Conservation (phyloP, 2,113 vertebrate species). For the Promerops cafer region DNA sequence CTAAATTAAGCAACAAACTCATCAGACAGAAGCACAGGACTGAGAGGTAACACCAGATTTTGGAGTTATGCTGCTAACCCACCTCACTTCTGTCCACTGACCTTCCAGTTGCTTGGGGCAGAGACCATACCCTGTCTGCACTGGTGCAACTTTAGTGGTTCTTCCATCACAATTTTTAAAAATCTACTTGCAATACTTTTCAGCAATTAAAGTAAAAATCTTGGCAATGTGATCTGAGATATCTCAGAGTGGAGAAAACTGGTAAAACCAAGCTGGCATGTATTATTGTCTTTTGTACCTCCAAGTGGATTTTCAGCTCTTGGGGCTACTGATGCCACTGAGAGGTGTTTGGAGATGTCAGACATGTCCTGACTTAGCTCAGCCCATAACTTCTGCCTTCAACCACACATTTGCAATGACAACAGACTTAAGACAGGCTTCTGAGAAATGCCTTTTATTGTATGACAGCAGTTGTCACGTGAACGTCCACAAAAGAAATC, state of each 20-base stretch:
- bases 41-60: neutral
- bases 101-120: neutral
- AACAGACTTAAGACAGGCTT: neutral
- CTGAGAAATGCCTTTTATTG: constrained; percentile 45
- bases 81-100: neutral
- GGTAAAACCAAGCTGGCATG: neutral
- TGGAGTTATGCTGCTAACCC: neutral
- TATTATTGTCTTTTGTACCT: neutral
- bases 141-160: neutral
- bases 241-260: neutral
- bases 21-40: neutral
- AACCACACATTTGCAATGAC: neutral
- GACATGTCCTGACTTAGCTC: neutral
- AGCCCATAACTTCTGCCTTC: neutral
- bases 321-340: neutral
- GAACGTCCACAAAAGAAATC: neutral
- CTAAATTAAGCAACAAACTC: neutral
- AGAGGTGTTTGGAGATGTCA: neutral
- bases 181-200: neutral
- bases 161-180: neutral
- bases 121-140: rapidly evolving
- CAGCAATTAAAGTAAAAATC: neutral
- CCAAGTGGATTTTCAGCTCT: neutral
- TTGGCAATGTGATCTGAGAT: neutral
- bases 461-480: neutral